These are phyloP conservation scores for Muraenolepis orangiensis DNA, from an alignment of 2,797 vertebrate genomes.

Conservation along the genomic window DNA sequence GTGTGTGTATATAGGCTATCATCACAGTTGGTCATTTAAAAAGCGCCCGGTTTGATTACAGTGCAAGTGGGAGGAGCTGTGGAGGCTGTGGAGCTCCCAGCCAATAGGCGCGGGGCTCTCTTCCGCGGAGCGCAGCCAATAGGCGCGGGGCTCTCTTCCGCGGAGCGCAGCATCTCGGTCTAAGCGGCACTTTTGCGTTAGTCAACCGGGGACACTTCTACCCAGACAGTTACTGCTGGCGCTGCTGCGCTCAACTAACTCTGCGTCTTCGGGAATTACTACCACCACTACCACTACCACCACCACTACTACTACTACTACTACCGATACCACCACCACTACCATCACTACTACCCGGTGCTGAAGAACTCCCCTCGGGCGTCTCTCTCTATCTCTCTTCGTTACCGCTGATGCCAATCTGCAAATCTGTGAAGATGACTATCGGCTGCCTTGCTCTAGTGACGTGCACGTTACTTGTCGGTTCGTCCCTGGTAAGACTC, in stretches of 20 bases:
- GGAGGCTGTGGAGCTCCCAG: constrained; percentile 70
- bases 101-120: constrained; percentile 68
- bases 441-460: constrained; percentile 63
- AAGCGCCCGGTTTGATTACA: not conserved
- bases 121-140: constrained; percentile 72
- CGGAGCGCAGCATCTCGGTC: constrained; percentile 74
- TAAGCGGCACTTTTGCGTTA: constrained; percentile 87
- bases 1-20: not conserved
- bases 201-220: constrained; percentile 65
- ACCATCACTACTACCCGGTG: constrained; percentile 1
- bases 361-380: constrained; percentile 36
- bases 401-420: constrained; percentile 8
- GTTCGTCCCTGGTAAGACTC: constrained; percentile 75
- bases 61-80: constrained; percentile 70
- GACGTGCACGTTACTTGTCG: constrained; percentile 68
- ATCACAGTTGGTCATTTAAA: not conserved
- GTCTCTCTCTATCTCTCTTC: not conserved
- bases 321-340: no score
- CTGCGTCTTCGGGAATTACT: constrained; percentile 65
- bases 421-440: constrained; percentile 68
- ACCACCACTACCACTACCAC: constrained; percentile 7
- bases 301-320: not conserved
- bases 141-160: constrained; percentile 65
- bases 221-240: constrained; percentile 38
- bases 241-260: constrained; percentile 16